A percentile compares a stretch with the other conserved stretches of the same genome.
phyloP scores from a whole-genome alignment of 2,113 vertebrate genomes.

The Malurus cyaneus region DNA sequence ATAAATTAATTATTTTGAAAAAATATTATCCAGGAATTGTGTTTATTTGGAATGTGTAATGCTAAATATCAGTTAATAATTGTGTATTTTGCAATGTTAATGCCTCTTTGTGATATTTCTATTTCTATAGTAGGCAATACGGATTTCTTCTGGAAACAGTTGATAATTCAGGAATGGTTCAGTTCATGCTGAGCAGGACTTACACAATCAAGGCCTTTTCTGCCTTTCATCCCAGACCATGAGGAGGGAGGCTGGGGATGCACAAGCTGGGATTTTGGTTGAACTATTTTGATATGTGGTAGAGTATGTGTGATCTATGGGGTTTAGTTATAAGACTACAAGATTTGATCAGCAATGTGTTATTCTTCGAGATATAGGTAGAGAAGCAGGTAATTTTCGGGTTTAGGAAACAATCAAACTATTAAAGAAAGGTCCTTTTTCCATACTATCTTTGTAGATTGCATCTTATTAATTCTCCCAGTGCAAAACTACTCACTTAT shows the following conservation, averaged over 20 bases:
- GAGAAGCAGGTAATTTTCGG: background rate
- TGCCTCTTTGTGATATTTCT: background rate
- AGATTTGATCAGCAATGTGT: background rate
- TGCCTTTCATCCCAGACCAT: background rate
- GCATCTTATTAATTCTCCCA: background rate
- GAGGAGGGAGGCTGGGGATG: rapidly evolving
- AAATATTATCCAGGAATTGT: too few species aligned
- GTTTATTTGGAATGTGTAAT: background rate
- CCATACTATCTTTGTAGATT: background rate
- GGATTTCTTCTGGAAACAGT: background rate
- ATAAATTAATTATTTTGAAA: background rate
- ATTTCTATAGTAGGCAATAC: background rate
- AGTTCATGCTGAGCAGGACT: background rate
- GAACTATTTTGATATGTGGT: background rate
- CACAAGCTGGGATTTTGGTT: background rate
- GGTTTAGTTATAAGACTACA: background rate
- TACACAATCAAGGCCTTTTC: background rate
- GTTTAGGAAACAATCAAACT: background rate
- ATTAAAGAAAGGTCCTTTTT: background rate
- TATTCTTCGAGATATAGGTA: background rate
- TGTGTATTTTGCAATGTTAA: background rate
- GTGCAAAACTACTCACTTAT: background rate
- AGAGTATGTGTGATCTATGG: background rate
- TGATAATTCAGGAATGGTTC: background rate
- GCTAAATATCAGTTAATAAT: background rate